Evolutionary conservation across 2,888 invertebrate species (phyloP).

Genomic region (Xylota segnis): DNA sequence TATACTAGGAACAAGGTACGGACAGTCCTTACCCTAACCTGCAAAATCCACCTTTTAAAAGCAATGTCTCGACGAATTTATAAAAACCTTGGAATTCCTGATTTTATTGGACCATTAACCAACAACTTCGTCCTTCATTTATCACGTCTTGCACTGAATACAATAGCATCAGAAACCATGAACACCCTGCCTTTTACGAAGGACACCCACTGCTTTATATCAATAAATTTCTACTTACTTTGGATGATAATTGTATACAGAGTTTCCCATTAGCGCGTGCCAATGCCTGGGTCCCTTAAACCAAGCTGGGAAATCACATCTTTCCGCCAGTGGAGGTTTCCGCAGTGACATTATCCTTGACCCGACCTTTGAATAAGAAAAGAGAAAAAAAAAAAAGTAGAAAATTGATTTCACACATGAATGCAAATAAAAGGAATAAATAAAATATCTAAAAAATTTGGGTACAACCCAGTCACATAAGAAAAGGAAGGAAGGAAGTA

Average conservation of each 20-base stretch:
- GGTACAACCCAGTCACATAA: slow-evolving; percentile 28
- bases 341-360: slow-evolving; percentile 84
- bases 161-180: no score
- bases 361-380: slow-evolving; percentile 81
- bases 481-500: slow-evolving; percentile 53
- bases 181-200: not conserved
- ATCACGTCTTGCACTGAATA: no score
- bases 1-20: no score
- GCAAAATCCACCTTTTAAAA: no score
- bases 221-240: slow-evolving; percentile 82
- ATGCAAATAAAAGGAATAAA: slow-evolving; percentile 59
- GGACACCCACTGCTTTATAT: not conserved
- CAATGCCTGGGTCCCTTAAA: slow-evolving; percentile 93
- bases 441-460: slow-evolving; percentile 51
- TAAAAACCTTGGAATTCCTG: no score
- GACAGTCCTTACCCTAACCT: no score
- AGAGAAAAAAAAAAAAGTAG: slow-evolving; percentile 51
- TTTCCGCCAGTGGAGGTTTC: slow-evolving; percentile 84
- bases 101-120: no score
- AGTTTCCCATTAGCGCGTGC: slow-evolving; percentile 95
- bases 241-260: slow-evolving; percentile 94
- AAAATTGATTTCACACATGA: slow-evolving; percentile 72
- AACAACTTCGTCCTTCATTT: no score
- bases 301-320: slow-evolving; percentile 95
- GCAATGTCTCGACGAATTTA: no score